Percentiles rank a stretch among this genome's conserved stretches.
Conservation (phyloP, 2,113 vertebrate genomes). For the Cavia porcellus region DNA sequence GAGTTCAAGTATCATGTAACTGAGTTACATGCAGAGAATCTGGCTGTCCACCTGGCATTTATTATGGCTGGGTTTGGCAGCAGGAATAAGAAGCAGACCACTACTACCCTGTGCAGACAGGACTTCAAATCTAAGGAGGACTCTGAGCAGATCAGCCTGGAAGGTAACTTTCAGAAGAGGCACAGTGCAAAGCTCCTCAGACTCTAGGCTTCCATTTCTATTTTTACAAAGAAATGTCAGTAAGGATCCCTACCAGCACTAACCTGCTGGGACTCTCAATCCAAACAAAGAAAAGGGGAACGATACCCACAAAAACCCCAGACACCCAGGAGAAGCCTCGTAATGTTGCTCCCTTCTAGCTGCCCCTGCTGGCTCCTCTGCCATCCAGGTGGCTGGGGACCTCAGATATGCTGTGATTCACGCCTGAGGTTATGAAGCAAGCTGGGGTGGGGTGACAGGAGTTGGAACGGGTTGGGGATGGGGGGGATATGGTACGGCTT, state of each 20-base stretch:
- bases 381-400: constrained; percentile 72
- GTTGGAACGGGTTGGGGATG: background rate
- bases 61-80: background rate
- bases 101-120: background rate
- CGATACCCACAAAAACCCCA: constrained; percentile 50
- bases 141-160: background rate
- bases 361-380: constrained; percentile 54
- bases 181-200: background rate
- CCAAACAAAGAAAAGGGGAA: constrained; percentile 66
- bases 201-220: constrained; percentile 31
- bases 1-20: background rate
- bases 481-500: constrained; percentile 68
- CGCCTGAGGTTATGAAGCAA: constrained; percentile 69
- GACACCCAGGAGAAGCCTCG: constrained; percentile 50
- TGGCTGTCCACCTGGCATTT: background rate
- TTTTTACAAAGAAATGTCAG: constrained; percentile 28
- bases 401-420: constrained; percentile 57
- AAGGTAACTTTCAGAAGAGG: constrained; percentile 50
- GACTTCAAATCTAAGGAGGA: background rate
- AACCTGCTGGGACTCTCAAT: constrained; percentile 44
- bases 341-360: constrained; percentile 36
- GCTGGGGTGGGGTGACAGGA: constrained; percentile 45
- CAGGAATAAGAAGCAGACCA: background rate
- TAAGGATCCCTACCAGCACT: background rate
- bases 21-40: background rate